Evolutionary conservation across 2,797 vertebrate genomes (phyloP), one percentile per base, ranked within the genome.

Genomic region (Halcyon leucocephala): DNA sequence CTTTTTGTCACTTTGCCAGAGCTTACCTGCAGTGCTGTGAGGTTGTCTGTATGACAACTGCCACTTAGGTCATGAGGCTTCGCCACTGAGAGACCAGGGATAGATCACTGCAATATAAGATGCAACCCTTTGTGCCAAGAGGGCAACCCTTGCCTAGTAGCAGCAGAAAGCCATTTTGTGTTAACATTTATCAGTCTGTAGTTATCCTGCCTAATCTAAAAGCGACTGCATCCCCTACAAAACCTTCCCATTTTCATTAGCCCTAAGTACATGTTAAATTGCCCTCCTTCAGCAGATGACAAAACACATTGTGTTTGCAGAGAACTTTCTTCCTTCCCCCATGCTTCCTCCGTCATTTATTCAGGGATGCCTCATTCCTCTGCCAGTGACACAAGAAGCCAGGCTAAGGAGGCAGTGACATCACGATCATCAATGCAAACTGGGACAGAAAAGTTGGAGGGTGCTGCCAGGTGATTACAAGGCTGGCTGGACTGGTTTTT

Each of bases 331-430:
- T 61, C 80, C 52, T 71, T 65, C 49, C 58, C 12, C 46, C 4
- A 49, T 28, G 67, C 78, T 79, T 93, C 69, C 20, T 82, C 66
- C 31, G n/a, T 83, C 94, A 96, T 92, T 97, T 82, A 91, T 58
- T 67, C 41, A 37, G 58, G 86, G 95, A 92, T 92, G 64, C 82
- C 39, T 7, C 66, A 21, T 85, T 87, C 42, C 86, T 80, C 46
- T 16, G 67, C 72, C 9, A 12, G 74, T 24, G 67, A 48, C 85
- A 82, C 7, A 14, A 64, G 71, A 46, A 29, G 33, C 12, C 42
- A 58, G 82, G 48, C 49, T 55, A 37, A n/a, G 61, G 74, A 83
- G 77, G 57, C 25, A 74, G 9, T 52, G 65, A 28, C 67, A 57
- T 94, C 22, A 58, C 3, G 5, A 37, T 33, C 85, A 71, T 29